Conservation (phyloP, 2,888 invertebrate genomes). For the Acrobasis suavella region DNA sequence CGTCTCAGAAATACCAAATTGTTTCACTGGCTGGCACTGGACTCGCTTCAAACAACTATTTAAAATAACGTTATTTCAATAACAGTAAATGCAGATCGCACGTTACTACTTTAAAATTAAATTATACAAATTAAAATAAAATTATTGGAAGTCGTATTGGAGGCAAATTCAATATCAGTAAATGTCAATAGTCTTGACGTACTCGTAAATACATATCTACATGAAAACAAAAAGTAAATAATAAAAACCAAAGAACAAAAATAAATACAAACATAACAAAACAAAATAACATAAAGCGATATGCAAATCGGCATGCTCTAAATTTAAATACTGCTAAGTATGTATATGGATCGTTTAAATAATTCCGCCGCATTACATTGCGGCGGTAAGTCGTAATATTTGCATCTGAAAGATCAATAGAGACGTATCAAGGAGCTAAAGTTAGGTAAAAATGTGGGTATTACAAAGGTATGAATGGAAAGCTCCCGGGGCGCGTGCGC, state of each 20-base stretch:
- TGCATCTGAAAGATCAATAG: constrained; percentile 71
- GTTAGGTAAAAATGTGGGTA: constrained; percentile 60
- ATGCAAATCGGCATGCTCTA: constrained; percentile 70
- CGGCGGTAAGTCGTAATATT: constrained; percentile 54
- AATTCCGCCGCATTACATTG: constrained; percentile 47
- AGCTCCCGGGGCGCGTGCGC: constrained; percentile 72
- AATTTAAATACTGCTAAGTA: constrained; percentile 41
- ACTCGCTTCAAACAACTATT: constrained; percentile 69
- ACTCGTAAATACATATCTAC: constrained; percentile 60
- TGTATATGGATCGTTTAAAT: constrained; percentile 49
- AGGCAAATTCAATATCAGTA: constrained; percentile 70
- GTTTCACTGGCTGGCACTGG: constrained; percentile 76
- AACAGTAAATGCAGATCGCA: constrained; percentile 80
- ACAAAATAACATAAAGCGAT: constrained; percentile 66
- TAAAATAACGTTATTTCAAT: constrained; percentile 68
- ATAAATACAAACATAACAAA: constrained; percentile 81
- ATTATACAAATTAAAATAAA: constrained; percentile 78
- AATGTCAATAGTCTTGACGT: constrained; percentile 30
- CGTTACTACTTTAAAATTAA: constrained; percentile 73
- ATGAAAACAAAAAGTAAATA: constrained; percentile 60
- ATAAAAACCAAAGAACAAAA: constrained; percentile 73
- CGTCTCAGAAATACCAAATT: constrained; percentile 54
- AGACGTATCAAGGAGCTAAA: constrained; percentile 58
- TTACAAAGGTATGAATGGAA: constrained; percentile 61
- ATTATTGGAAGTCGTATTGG: constrained; percentile 77